Evolutionary conservation across 2,888 invertebrate genomes (phyloP), one percentile per base, ranked within the genome.

Genomic region (Epirrita christyi): DNA sequence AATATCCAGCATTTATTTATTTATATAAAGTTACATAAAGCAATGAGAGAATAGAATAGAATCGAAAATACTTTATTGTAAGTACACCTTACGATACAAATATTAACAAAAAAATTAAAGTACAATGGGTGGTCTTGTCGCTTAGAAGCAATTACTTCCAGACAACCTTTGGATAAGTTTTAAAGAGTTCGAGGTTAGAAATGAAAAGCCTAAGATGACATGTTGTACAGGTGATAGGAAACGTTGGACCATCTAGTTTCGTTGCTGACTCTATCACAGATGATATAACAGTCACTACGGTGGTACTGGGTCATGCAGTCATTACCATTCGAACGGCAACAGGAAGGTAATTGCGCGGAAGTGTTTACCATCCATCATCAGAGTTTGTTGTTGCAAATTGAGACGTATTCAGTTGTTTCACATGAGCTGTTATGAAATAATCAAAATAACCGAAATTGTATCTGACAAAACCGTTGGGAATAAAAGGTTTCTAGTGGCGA

Each of bases 361-460:
- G 63, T 52, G 60, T 55, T 62, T 61, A 55, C 62, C 50, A 59
- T 62, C 62, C 49, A 43, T 44, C 44, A 46, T 53, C 55, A 51
- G 45, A 55, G 54, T 47, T 41, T 56, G 59, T 64, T 66, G 64
- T 64, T 61, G 56, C 56, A 55, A 63, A 61, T 62, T 62, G 56
- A 4, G 60, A 60, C 49, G 52, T 60, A 57, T 61, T 61, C 59
- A 50, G 58, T 51, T 56, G 42, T 48, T 49, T 50, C 42, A 54
- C 58, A 45, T 54, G 14, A 32, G 34, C 40, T 49, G 37, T 52
- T 40, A 48, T n/a, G 34, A 54, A 53, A 59, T 34, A 27, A 53
- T 52, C 44, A 36, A 54, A 28, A 47, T 13, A 38, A 14, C 38
- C 11, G 7, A 14, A 38, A 38, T 14, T 14, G 7, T 2, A 8